Percentiles rank a stretch among this genome's conserved stretches.
phyloP scores from a whole-genome alignment of 2,797 vertebrate species.

The Pogoniulus pusillus region DNA sequence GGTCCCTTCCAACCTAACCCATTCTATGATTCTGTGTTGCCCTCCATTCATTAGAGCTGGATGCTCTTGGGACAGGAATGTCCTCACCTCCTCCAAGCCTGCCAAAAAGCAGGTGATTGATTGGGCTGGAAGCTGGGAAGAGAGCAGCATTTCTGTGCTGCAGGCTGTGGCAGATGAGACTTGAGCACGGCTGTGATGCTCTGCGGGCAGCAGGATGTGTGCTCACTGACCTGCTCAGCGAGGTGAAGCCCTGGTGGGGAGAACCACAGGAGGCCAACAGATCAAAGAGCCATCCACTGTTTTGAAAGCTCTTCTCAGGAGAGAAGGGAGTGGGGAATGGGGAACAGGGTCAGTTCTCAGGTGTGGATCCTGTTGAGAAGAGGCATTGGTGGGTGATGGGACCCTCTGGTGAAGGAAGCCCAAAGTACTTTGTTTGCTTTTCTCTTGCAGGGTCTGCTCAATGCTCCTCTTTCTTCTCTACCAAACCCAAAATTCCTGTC shows the following conservation, averaged over 20 bases:
- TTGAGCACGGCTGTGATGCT: not conserved
- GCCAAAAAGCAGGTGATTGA: not conserved
- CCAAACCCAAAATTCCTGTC: not conserved
- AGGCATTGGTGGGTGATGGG: conserved; percentile 1
- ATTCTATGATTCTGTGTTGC: not conserved
- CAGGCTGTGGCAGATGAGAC: not conserved
- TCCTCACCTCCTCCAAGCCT: not conserved
- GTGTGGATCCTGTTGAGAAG: not conserved
- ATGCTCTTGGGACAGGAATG: not conserved
- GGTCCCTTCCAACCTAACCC: too few relatives aligned
- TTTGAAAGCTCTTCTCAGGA: conserved; percentile 23
- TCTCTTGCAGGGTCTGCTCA: not conserved
- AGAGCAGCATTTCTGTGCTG: not conserved
- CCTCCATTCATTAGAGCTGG: not conserved
- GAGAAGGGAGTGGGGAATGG: not conserved
- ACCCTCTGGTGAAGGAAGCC: not conserved
- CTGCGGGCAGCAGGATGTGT: not conserved
- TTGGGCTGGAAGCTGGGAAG: not conserved
- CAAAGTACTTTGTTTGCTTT: not conserved
- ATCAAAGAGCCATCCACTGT: conserved; percentile 23
- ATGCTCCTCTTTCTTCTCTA: not conserved
- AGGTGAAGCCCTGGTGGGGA: not conserved
- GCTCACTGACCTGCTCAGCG: conserved; percentile 1
- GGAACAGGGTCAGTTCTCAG: not conserved
- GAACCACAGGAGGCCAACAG: not conserved